A percentile compares a stretch with the other conserved stretches of the same genome.
phyloP scores from a whole-genome alignment of 2,797 vertebrate genomes.

The Catharus ustulatus region DNA sequence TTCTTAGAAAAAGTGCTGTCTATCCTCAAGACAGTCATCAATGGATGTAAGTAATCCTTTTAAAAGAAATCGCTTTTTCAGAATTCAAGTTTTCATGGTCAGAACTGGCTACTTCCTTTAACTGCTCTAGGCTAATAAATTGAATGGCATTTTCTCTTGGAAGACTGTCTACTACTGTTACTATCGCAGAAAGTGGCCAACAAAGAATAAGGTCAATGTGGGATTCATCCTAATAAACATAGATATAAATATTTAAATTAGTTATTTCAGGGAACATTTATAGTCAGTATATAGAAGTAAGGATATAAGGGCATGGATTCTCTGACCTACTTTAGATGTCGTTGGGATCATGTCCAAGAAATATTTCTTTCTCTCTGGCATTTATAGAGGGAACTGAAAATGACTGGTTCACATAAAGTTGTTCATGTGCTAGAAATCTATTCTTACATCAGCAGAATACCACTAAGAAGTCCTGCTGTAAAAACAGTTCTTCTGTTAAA shows the following conservation, averaged over 20 bases:
- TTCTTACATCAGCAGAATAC: neutral
- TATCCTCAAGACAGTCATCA: neutral
- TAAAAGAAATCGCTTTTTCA: neutral
- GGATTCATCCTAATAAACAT: neutral
- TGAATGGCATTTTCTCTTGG: neutral
- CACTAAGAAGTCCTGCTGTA: neutral
- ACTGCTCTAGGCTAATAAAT: neutral
- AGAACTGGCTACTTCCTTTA: neutral
- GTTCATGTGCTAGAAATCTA: neutral
- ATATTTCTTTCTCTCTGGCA: neutral
- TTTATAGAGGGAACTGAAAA: neutral
- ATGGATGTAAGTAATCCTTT: neutral
- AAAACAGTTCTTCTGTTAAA: neutral
- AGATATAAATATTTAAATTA: neutral
- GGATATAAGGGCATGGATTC: neutral
- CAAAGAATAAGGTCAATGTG: neutral
- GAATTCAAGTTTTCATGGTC: neutral
- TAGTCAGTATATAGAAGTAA: neutral
- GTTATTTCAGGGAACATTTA: neutral
- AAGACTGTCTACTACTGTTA: neutral
- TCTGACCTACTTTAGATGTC: neutral
- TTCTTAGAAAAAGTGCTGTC: neutral
- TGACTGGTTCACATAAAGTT: neutral
- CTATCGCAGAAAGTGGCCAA: rapidly evolving
- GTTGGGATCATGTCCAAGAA: neutral